Base-by-base conservation (phyloP, 2,113 vertebrate genomes). In the Meleagris gallopavo region DNA sequence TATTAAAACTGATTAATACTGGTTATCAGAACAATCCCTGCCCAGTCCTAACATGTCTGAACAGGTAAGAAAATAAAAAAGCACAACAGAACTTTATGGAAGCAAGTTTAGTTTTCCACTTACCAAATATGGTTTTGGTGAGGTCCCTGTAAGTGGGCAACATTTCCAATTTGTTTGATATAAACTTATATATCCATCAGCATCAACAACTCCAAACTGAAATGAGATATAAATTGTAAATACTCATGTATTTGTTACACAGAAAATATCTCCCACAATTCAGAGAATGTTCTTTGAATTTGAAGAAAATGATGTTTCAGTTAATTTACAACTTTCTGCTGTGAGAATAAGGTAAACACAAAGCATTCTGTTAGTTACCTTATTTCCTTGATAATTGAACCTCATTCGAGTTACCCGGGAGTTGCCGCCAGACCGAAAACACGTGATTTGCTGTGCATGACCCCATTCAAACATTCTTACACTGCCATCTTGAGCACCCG, bases 391-490 rank as follows among this genome's bases (percentile, higher is more conserved):
- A 93, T 99, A 98, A 96, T 98, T 99, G 98, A 99, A 99, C 89
- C 99, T 97, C 97, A 99, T 99, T 90, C 99, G 98, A 86, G 99
- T 99, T 88, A 99, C 98, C 95, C 99, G 98, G 81, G 98, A 98
- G 97, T 99, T 99, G 70, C 99, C 99, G 17, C 99, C 98, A 97
- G 99, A 98, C n/a, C 99, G 98, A 97, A 99, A 99, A 96, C 99
- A 99, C 43, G 98, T 98, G 96, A 99, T 99, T 97, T 99, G 99
- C 95, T 99, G 99, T 9, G 98, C 99, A 88, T 99, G 99, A 67
- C 99, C 99, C 99, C 99, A 99, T 85, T 99, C 99, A 94, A 99
- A 99, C 99, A 99, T 99, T 95, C 99, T 98, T 75, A 99, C 99
- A 36, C 99, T 99, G 32, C 99, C 99, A 43, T 99, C 99, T 64